Conservation (phyloP, 1,140 invertebrate genomes). For the Scaptodrosophila lebanonensis region DNA sequence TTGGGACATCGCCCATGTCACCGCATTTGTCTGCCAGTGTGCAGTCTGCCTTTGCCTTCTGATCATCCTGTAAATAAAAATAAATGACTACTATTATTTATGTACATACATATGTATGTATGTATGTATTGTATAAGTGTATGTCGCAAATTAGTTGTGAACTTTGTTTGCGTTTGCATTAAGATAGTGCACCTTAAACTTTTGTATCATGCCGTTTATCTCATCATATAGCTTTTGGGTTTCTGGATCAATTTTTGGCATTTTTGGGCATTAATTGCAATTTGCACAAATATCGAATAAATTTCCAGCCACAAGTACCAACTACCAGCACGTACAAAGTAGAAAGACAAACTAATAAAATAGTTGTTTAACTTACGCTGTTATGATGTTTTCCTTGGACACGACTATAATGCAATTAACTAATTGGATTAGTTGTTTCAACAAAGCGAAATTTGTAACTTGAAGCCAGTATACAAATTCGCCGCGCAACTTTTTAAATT, state of each 20-base stretch:
- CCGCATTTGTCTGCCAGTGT: constrained; percentile 84
- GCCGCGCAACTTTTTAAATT: constrained; percentile 23
- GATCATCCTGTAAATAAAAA: constrained; percentile 82
- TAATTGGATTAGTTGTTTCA: constrained; percentile 65
- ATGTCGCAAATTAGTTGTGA: too few species aligned
- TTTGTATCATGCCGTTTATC: constrained; percentile 85
- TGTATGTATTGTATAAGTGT: too few species aligned
- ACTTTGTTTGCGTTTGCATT: too few species aligned
- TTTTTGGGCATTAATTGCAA: constrained; percentile 49
- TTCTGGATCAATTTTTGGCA: constrained; percentile 88
- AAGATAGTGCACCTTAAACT: constrained; percentile 86
- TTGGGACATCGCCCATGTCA: constrained; percentile 83
- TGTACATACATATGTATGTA: too few species aligned
- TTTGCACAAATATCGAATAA: constrained; percentile 11
- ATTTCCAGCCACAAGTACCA: too few species aligned
- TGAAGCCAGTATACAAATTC: constrained; percentile 12
- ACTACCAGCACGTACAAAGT: background rate
- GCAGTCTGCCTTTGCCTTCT: constrained; percentile 86
- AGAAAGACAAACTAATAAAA: constrained; percentile 47
- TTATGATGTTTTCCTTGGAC: constrained; percentile 50
- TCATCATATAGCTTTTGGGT: constrained; percentile 86
- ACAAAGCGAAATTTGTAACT: constrained; percentile 24
- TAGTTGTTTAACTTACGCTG: constrained; percentile 37
- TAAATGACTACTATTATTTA: constrained; percentile 5
- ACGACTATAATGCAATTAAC: constrained; percentile 64